A percentile compares a stretch with the other conserved stretches of the same genome.
Evolutionary conservation across 1,140 invertebrate species (phyloP).

Genomic region (Solen grandis): DNA sequence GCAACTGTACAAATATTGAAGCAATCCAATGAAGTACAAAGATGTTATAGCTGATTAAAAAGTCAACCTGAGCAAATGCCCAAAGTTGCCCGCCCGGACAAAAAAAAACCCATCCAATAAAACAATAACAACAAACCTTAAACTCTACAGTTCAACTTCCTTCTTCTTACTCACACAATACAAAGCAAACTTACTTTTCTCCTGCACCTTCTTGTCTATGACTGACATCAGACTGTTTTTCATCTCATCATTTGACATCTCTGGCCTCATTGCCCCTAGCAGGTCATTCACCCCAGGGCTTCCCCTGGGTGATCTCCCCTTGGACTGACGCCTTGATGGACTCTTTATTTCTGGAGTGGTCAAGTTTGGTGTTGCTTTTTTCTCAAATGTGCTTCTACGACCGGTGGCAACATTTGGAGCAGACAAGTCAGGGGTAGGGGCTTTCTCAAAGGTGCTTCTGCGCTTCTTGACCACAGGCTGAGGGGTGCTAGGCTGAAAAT

Average conservation of each 20-base stretch:
- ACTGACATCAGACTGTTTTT: constrained; percentile 66
- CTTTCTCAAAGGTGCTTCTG: constrained; percentile 67
- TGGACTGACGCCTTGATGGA: background rate
- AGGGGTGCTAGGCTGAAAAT: constrained; percentile 3
- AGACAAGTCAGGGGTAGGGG: constrained; percentile 39
- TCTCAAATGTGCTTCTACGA: background rate
- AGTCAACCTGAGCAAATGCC: too few relatives aligned
- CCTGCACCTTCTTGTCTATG: constrained; percentile 69
- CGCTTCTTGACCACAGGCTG: constrained; percentile 52
- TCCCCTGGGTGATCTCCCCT: background rate
- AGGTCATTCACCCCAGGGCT: constrained; percentile 68
- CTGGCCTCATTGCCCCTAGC: constrained; percentile 63
- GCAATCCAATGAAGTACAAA: too few relatives aligned
- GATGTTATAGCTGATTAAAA: too few relatives aligned
- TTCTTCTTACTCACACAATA: too few relatives aligned
- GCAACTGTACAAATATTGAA: too few relatives aligned
- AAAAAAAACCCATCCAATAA: too few relatives aligned
- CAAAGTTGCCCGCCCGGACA: too few relatives aligned
- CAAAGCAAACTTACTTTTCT: too few relatives aligned
- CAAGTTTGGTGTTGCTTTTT: background rate
- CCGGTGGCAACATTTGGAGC: background rate
- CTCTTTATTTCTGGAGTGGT: constrained; percentile 20
- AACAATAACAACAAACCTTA: too few relatives aligned
- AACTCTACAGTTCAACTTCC: too few relatives aligned
- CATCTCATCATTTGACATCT: constrained; percentile 68